These are phyloP conservation scores for Heterotilapia buettikoferi DNA, from an alignment of 2,113 vertebrate species.

Conservation along the genomic window DNA sequence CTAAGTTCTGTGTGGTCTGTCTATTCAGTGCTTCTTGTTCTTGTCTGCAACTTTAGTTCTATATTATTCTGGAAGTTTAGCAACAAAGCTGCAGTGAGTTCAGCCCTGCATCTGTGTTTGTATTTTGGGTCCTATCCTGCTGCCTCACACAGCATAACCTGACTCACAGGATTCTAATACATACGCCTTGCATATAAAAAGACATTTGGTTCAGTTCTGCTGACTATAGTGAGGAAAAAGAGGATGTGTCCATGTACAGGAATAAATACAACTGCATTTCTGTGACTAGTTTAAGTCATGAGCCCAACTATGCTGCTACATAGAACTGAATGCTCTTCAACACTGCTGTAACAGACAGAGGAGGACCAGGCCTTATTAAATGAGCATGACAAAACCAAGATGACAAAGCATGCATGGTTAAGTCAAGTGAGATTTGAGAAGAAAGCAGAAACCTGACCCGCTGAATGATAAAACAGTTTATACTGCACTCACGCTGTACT, in stretches of 20 bases:
- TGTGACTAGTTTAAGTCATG: neutral
- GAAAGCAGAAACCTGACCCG: neutral
- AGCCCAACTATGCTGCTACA: neutral
- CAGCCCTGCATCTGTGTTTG: neutral
- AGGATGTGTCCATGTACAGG: neutral
- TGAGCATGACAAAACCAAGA: neutral
- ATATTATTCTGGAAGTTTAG: neutral
- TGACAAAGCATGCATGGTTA: neutral
- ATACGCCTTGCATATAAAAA: neutral
- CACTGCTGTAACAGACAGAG: neutral
- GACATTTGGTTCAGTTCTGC: accelerated
- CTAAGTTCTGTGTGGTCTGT: neutral
- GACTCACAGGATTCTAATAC: neutral
- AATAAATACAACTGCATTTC: neutral
- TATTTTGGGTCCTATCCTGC: neutral
- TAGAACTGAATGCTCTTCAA: neutral
- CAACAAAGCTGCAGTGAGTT: neutral
- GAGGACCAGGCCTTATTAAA: neutral
- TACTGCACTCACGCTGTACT: neutral
- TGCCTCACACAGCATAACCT: neutral
- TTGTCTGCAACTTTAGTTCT: neutral
- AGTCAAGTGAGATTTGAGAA: neutral
- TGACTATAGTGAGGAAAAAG: neutral
- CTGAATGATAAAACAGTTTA: neutral
- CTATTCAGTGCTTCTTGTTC: neutral